phyloP scores from a whole-genome alignment of 2,113 vertebrate genomes.

The Raphicerus campestris region DNA sequence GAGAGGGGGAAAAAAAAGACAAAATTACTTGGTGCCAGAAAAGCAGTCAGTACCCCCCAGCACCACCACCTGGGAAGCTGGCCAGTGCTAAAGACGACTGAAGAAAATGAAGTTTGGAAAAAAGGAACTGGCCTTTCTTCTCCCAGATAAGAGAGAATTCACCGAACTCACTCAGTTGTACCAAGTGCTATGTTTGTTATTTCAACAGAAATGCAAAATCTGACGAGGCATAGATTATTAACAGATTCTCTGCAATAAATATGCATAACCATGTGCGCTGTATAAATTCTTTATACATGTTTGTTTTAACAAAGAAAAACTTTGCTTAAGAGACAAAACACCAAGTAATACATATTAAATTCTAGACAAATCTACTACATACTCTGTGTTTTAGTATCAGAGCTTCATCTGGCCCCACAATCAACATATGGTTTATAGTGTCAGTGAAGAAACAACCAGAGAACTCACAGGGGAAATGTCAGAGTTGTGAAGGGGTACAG shows the following conservation, averaged over 20 bases:
- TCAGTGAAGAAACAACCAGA: slow-evolving; percentile 41
- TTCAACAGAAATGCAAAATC: slow-evolving; percentile 69
- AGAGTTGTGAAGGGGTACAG: not conserved
- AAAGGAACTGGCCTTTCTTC: slow-evolving; percentile 46
- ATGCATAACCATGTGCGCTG: slow-evolving; percentile 63
- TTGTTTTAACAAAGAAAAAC: slow-evolving; percentile 67
- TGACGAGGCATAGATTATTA: slow-evolving; percentile 62
- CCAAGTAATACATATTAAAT: slow-evolving; percentile 65
- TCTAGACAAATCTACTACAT: slow-evolving; percentile 56
- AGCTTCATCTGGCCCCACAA: slow-evolving; percentile 48
- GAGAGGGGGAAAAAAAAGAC: not conserved
- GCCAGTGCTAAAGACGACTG: slow-evolving; percentile 33
- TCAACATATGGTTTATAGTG: slow-evolving; percentile 57
- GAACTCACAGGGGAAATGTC: slow-evolving; percentile 38
- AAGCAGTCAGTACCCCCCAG: not conserved
- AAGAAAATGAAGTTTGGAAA: slow-evolving; percentile 42
- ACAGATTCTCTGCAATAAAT: slow-evolving; percentile 66
- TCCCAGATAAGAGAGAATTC: slow-evolving; percentile 44
- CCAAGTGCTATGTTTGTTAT: slow-evolving; percentile 63
- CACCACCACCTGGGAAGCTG: slow-evolving; percentile 29
- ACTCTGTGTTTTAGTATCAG: slow-evolving; percentile 56
- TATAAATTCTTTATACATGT: slow-evolving; percentile 59
- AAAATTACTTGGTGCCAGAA: slow-evolving; percentile 19
- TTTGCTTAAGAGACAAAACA: slow-evolving; percentile 70
- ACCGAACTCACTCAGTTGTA: slow-evolving; percentile 59